Conservation (phyloP, 2,888 invertebrate genomes). For the Bugulina stolonifera region DNA sequence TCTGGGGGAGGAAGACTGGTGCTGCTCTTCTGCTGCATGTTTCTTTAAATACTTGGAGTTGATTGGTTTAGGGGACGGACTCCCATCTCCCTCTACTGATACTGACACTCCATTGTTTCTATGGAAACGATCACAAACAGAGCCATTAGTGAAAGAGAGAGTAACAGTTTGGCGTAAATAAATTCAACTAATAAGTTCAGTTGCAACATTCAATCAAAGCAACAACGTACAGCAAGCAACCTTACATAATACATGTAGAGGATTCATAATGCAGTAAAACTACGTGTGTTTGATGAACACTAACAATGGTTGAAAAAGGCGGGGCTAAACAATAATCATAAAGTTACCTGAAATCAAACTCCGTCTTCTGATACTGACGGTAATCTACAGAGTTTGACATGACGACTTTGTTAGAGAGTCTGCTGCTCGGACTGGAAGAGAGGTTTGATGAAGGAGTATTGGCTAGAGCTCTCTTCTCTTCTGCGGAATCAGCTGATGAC, state of each 20-base stretch:
- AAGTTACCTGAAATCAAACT: slow-evolving; percentile 16
- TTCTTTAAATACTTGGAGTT: background rate
- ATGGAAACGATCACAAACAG: too few species aligned
- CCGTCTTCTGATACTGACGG: slow-evolving; percentile 17
- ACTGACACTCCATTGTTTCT: background rate
- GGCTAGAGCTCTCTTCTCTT: background rate
- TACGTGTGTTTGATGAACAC: too few species aligned
- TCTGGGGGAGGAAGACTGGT: background rate
- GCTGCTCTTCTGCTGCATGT: background rate
- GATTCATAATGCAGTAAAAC: too few species aligned
- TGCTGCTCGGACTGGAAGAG: background rate
- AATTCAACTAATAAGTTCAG: too few species aligned
- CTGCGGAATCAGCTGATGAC: background rate
- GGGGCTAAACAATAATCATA: background rate
- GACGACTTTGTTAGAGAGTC: background rate
- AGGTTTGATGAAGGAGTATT: background rate
- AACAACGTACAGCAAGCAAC: too few species aligned
- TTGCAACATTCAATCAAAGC: background rate
- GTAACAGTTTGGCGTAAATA: too few species aligned
- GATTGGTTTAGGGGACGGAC: background rate
- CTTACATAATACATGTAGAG: too few species aligned
- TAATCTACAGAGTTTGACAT: background rate
- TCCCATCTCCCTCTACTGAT: background rate
- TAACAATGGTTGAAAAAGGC: too few species aligned
- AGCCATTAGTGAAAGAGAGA: too few species aligned